These are phyloP conservation scores for Diarsia rubi DNA, from an alignment of 2,888 invertebrate species.

Conservation along the genomic window DNA sequence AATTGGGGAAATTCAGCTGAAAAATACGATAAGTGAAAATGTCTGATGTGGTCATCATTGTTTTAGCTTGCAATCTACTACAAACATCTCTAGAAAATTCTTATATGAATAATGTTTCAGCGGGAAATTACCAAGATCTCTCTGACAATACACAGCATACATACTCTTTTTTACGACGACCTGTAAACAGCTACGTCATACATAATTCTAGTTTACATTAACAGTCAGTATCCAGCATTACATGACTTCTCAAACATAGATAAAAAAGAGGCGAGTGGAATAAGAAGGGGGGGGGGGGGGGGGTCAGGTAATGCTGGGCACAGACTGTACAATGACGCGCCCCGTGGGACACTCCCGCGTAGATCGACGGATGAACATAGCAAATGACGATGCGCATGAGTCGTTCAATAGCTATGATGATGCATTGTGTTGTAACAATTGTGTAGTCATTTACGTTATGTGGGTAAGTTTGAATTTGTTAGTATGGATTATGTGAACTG, in stretches of 20 bases:
- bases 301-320: too few species aligned
- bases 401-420: conserved; percentile 5
- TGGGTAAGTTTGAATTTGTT: conserved; percentile 1
- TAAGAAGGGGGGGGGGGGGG: too few species aligned
- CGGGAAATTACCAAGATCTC: not conserved
- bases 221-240: too few species aligned
- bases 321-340: not conserved
- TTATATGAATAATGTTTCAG: not conserved
- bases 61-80: not conserved
- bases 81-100: not conserved
- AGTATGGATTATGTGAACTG: not conserved
- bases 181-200: conserved; percentile 15
- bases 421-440: conserved; percentile 23
- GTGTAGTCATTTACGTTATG: not conserved
- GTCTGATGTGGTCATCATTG: not conserved
- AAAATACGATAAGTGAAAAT: not conserved
- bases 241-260: too few species aligned
- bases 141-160: not conserved
- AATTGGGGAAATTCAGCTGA: not conserved
- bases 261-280: too few species aligned
- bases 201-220: conserved; percentile 32
- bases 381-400: conserved; percentile 45
- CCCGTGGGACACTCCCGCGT: conserved; percentile 46
- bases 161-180: not conserved
- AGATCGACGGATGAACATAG: not conserved